Evolutionary conservation across 2,113 vertebrate genomes (phyloP).

Genomic region (Mus musculus): DNA sequence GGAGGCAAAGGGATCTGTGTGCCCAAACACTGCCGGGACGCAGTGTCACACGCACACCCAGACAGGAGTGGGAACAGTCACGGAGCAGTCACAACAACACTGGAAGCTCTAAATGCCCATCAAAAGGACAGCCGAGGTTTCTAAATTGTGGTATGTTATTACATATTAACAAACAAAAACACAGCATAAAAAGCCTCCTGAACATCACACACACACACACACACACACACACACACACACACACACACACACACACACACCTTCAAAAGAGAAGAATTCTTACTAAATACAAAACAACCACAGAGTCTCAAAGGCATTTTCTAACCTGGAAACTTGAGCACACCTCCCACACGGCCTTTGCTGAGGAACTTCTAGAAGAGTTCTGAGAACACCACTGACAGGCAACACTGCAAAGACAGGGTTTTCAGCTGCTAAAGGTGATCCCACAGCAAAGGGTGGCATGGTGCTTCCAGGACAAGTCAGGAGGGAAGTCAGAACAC

Average conservation of each 20-base stretch:
- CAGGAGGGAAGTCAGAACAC: too few species aligned
- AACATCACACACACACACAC: too few species aligned
- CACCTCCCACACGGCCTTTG: not conserved
- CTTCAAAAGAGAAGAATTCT: not conserved
- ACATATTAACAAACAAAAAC: not conserved
- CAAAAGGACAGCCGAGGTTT: not conserved
- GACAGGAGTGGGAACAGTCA: fast-evolving
- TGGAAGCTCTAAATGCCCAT: conserved; percentile 50
- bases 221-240: not conserved
- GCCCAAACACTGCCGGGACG: fast-evolving
- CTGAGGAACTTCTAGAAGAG: not conserved
- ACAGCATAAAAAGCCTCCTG: too few species aligned
- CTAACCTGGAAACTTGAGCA: not conserved
- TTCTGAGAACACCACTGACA: not conserved
- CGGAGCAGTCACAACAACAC: fast-evolving
- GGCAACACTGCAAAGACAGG: not conserved
- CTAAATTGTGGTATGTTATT: not conserved
- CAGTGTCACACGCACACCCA: not conserved
- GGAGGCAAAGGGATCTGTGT: too few species aligned
- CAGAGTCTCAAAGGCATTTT: not conserved
- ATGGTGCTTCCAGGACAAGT: not conserved
- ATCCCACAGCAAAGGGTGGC: too few species aligned
- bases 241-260: not conserved
- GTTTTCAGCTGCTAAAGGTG: not conserved
- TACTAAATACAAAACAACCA: not conserved